Conservation (phyloP, 2,113 vertebrate species). For the Hyperoodon ampullatus region DNA sequence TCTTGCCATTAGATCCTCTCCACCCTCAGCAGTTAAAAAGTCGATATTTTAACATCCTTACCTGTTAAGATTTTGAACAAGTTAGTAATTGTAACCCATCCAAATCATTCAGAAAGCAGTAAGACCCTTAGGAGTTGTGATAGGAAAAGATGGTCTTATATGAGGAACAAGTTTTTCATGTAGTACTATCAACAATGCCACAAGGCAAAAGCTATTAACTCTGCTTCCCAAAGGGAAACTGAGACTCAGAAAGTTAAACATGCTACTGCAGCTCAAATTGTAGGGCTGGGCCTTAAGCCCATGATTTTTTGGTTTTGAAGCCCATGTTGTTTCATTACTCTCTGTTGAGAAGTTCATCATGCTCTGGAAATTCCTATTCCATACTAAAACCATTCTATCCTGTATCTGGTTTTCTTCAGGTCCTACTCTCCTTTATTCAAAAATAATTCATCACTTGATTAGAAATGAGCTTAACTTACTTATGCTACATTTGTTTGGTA, state of each 20-base stretch:
- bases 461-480: constrained; percentile 9
- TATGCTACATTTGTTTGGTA: constrained; percentile 5
- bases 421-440: neutral
- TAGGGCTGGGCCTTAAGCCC: neutral
- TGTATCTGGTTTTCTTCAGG: neutral
- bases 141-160: neutral
- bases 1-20: neutral
- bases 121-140: neutral
- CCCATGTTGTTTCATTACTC: neutral
- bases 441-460: constrained; percentile 40
- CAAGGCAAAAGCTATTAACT: neutral
- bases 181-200: constrained; percentile 17
- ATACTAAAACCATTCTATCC: neutral
- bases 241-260: neutral
- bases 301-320: neutral
- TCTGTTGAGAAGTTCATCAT: neutral
- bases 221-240: neutral
- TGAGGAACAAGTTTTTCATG: neutral
- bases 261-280: neutral
- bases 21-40: neutral
- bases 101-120: neutral
- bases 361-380: neutral
- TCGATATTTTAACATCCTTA: neutral
- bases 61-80: constrained; percentile 37
- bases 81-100: neutral